Evolutionary conservation across 2,888 invertebrate species (phyloP).

Genomic region (Polyommatus iphigenia): DNA sequence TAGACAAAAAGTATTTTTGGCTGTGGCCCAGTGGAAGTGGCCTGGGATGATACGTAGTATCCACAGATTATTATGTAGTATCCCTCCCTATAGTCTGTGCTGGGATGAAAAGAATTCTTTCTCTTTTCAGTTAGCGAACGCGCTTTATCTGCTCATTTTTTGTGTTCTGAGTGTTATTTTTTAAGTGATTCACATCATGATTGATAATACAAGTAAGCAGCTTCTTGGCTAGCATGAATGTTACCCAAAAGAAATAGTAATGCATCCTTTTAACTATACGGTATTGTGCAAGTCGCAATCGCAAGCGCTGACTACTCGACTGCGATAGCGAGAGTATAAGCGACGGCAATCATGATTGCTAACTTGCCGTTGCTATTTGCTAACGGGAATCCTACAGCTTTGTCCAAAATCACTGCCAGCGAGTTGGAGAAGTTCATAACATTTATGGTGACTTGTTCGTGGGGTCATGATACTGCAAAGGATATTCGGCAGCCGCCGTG

Average conservation of each 20-base stretch:
- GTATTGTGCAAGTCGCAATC: constrained; percentile 58
- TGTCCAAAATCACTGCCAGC: constrained; percentile 81
- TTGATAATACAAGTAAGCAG: constrained; percentile 46
- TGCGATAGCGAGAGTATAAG: constrained; percentile 68
- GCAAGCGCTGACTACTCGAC: constrained; percentile 64
- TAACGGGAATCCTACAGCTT: constrained; percentile 85
- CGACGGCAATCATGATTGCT: constrained; percentile 82
- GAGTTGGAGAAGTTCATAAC: constrained; percentile 86
- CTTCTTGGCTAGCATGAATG: constrained; percentile 48
- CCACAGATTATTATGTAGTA: too few species aligned
- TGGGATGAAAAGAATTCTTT: constrained; percentile 53
- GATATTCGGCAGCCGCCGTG: constrained; percentile 83
- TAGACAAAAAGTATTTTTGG: constrained; percentile 6
- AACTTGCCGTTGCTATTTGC: constrained; percentile 86
- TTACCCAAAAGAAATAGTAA: constrained; percentile 50
- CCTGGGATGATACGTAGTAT: too few species aligned
- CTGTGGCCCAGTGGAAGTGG: too few species aligned
- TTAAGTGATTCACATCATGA: constrained; percentile 34
- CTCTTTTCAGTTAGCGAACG: constrained; percentile 63
- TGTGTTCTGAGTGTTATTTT: constrained; percentile 50
- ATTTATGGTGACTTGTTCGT: constrained; percentile 88
- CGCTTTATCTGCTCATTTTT: constrained; percentile 54
- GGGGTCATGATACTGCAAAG: constrained; percentile 82
- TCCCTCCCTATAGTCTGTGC: too few species aligned
- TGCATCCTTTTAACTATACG: constrained; percentile 59